Base-by-base conservation (phyloP, 2,113 vertebrate species). In the Trogon melanurus region DNA sequence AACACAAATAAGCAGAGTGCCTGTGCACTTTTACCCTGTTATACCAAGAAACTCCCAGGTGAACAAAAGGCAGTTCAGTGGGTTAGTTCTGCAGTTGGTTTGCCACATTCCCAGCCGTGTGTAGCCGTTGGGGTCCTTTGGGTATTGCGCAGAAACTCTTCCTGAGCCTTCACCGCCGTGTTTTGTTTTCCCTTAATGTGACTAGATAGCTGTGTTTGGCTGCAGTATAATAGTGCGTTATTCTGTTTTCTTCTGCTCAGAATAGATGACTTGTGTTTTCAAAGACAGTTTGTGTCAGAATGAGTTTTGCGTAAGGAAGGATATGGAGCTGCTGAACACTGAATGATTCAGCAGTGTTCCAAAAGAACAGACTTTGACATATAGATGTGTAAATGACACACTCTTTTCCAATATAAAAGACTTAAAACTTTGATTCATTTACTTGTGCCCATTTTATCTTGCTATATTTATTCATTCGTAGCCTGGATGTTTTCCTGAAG, bases 291-390 rank as follows among this genome's bases (percentile, higher is more conserved):
- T 45, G 30, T 92, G 67, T 83, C 78, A 54, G 57, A 71, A n/a
- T 41, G 34, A 75, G 62, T 69, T 96, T 79, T 79, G 36, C 3
- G 0, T 82, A 32, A 95, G 51, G 16, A 62, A 65, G n/a, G 50
- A 29, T 29, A 29, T 0, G 0, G 60, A 56, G 54, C 76, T 92
- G 76, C 78, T 87, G 80, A 95, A 6, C 30, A 9, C 45, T 26
- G 93, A 91, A 72, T 95, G 84, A 93, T 79, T 93, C 89, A 94
- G 70, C 89, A 91, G 17, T 47, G 70, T 92, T 95, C 73, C 65
- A 41, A 1, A 20, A 61, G 61, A 93, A 64, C 85, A 87, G 78
- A 85, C 58, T 87, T 94, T 89, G 91, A 82, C 81, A 82, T 89
- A 87, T 65, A 91, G 88, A 93, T 61, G 47, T 89, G 80, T 75